Base-by-base conservation (phyloP, 2,888 invertebrate species). In the Patella pellucida region DNA sequence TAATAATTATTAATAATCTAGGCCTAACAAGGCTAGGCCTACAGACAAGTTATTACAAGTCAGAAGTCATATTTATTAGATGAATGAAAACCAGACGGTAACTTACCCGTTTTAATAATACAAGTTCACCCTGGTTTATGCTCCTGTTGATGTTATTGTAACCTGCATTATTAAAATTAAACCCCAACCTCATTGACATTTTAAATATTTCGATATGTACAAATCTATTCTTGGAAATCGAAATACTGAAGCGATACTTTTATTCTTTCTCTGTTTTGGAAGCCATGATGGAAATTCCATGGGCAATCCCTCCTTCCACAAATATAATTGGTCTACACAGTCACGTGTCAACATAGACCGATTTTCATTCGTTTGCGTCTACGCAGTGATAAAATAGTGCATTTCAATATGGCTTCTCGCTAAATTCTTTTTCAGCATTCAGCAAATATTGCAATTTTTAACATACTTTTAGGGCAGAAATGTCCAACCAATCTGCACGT, bases 391-490 rank as follows among this genome's bases (percentile, higher is more conserved):
- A 80, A 76, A 77, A 71, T 77, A 77, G 74, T 71, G 83, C 83
- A 82, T 81, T 84, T 85, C 86, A 87, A 86, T 81, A 87, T 86
- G 87, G 87, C 87, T 81, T 81, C 86, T 74, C 76, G 78, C 73
- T 78, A 74, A 70, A 74, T 69, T 62, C 74, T 69, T 62, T 74
- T 62, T 74, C 50, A 62, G 70, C 70, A 73, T 68, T 31, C 71
- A 27, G 62, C 52, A 54, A 69, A 31, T 56, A 62, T 74, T 70
- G 51, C 50, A 67, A 56, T 70, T 50, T 74, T 69, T 70, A 74
- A 19, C 19, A 70, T 56, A 67, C 54, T 71, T 72, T 69, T 71
- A 52, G 72, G 62, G 52, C 71, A 71, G 86, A 81, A 79, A 87
- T 87, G 87, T 85, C 86, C 56, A 78, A 82, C 50, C 80, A 79